These are phyloP conservation scores for Melieria picta DNA, from an alignment of 2,888 invertebrate species.

Conservation along the genomic window DNA sequence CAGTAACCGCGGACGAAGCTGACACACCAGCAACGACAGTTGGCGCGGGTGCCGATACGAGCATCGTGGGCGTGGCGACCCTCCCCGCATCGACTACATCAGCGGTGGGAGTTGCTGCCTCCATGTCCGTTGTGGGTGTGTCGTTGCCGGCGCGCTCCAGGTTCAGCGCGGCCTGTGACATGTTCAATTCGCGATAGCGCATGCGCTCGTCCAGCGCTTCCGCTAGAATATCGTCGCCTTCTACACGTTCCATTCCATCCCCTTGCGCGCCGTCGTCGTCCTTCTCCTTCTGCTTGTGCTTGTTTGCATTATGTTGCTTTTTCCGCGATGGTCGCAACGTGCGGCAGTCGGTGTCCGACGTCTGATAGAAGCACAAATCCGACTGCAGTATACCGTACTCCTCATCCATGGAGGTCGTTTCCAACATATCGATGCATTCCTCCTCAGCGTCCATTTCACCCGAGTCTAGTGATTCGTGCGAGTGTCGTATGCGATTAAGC, in stretches of 20 bases:
- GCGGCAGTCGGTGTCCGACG: constrained; percentile 62
- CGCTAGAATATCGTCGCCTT: constrained; percentile 17
- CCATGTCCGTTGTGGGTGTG: constrained; percentile 30
- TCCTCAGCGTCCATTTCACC: constrained; percentile 72
- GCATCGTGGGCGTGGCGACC: constrained; percentile 37
- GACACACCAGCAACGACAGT: background rate
- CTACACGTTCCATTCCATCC: constrained; percentile 11
- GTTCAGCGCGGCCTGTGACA: constrained; percentile 56
- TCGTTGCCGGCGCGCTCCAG: constrained; percentile 48
- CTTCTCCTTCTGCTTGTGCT: constrained; percentile 45
- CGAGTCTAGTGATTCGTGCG: constrained; percentile 80
- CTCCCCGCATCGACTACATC: constrained; percentile 40
- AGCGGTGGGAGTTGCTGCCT: constrained; percentile 22
- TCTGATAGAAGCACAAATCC: constrained; percentile 62
- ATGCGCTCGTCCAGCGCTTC: constrained; percentile 47
- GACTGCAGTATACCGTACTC: constrained; percentile 64
- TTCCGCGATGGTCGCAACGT: constrained; percentile 61
- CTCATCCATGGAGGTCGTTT: constrained; percentile 66
- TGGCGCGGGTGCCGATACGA: constrained; percentile 38
- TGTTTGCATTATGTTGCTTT: constrained; percentile 49
- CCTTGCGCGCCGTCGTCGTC: constrained; percentile 45
- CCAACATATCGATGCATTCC: constrained; percentile 67
- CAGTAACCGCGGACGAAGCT: no score
- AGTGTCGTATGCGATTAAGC: constrained; percentile 68
- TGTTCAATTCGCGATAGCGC: constrained; percentile 58